Conservation (phyloP, 1,140 invertebrate genomes). For the Saxidomus purpurata region DNA sequence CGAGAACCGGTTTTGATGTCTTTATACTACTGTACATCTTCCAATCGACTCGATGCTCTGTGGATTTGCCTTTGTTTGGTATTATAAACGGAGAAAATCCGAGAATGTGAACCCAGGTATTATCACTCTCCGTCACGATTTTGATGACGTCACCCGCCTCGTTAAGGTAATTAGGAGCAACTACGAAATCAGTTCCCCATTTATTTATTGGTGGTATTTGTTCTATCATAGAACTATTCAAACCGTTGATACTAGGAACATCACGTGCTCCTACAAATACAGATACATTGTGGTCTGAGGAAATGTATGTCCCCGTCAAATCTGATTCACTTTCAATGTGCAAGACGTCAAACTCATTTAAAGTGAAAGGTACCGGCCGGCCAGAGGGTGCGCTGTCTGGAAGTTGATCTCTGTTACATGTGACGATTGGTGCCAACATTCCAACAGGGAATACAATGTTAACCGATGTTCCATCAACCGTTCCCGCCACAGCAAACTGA, state of each 20-base stretch:
- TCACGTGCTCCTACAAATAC: constrained; percentile 50
- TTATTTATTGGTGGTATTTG: constrained; percentile 54
- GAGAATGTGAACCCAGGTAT: constrained; percentile 35
- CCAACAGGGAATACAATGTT: not conserved
- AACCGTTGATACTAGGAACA: not conserved
- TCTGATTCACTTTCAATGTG: constrained; percentile 31
- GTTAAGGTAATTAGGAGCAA: constrained; percentile 17
- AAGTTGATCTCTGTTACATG: not conserved
- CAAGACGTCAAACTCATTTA: constrained; percentile 57
- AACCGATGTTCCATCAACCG: constrained; percentile 14
- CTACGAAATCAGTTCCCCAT: constrained; percentile 47
- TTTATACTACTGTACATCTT: not conserved
- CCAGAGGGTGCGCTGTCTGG: not conserved
- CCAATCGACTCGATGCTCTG: constrained; percentile 40
- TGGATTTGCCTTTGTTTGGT: not conserved
- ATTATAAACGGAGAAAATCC: constrained; percentile 55
- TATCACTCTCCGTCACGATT: not conserved
- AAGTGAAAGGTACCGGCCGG: not conserved
- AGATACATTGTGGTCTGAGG: constrained; percentile 22
- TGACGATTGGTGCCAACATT: not conserved
- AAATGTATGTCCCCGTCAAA: constrained; percentile 34
- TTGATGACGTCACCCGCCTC: constrained; percentile 45
- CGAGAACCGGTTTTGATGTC: constrained; percentile 17
- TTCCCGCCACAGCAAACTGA: constrained; percentile 45
- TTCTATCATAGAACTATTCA: not conserved